Base-by-base conservation (phyloP, 2,113 vertebrate genomes). In the Etheostoma spectabile region DNA sequence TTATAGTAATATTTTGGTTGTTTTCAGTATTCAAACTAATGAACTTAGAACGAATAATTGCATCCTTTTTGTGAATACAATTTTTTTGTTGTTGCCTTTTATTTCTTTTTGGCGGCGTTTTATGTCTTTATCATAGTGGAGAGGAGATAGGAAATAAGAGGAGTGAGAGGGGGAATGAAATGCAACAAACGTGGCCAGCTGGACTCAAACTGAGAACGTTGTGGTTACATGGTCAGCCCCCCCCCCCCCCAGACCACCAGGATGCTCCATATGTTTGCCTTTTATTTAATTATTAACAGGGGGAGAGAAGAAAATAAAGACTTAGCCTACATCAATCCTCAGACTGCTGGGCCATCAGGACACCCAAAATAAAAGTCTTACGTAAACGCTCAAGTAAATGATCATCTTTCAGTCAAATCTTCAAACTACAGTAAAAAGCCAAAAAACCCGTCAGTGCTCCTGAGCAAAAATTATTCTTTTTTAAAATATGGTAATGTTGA, bases 101-200 rank as follows among this genome's bases (percentile, higher is more conserved):
- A 35, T 33, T 22, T 12, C 35, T 24, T 35, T 51, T 66, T 18
- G 18, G 1, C 7, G 1, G 5, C 0, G 0, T 57, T 8, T 66
- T 33, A 12, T 13, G 19, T 52, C 18, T 63, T 55, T 22, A 64
- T 24, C 48, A 16, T 48, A 13, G 27, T 15, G 16, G 18, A 10
- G 16, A 67, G 21, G 21, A 66, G 60, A 66, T 80, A 35, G 76
- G 21, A 72, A 67, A 76, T 69, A 12, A 65, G 13, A 19, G 18
- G 46, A 59, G 6, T 27, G 56, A 72, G 33, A 63, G n/a, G 12
- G 19, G 5, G 13, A 67, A 48, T 61, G 2, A 68, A 62, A 53
- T 35, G 21, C 70, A 68, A 67, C 51, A 59, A 35, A 38, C 4
- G 8, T 55, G 46, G n/a, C 38, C 30, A 52, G 42, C 42, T 67